phyloP scores from a whole-genome alignment of 2,888 invertebrate genomes.

The Ariolimax columbianus region DNA sequence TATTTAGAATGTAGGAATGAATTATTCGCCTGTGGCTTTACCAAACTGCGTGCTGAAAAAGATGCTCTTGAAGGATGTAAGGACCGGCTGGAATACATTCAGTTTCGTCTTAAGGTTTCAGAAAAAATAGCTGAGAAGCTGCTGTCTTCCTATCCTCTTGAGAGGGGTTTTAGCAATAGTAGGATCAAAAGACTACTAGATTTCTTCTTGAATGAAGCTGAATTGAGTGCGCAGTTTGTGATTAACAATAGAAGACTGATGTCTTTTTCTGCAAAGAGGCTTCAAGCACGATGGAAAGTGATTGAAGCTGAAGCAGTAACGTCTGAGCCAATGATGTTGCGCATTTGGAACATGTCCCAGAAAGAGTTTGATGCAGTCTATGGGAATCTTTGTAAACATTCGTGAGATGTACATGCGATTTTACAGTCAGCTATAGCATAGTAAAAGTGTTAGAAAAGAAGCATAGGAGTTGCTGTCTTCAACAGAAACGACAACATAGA shows the following conservation, averaged over 20 bases:
- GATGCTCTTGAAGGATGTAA: conserved; percentile 42
- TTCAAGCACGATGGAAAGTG: conserved; percentile 6
- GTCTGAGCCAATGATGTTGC: background rate
- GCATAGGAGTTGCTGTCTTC: too few relatives aligned
- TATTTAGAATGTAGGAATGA: conserved; percentile 39
- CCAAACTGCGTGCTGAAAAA: conserved; percentile 3
- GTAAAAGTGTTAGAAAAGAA: too few relatives aligned
- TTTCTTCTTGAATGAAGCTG: conserved; percentile 42
- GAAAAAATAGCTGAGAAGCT: background rate
- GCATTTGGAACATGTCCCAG: conserved; percentile 23
- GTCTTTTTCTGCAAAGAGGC: conserved; percentile 27
- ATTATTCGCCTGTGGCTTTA: background rate
- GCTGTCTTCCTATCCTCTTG: conserved; percentile 21
- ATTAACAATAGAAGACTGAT: conserved; percentile 14
- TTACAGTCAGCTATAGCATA: too few relatives aligned
- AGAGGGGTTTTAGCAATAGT: conserved; percentile 17
- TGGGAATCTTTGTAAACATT: background rate
- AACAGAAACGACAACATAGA: too few relatives aligned
- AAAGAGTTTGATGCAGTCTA: conserved; percentile 16
- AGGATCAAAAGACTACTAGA: conserved; percentile 20
- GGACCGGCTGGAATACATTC: conserved; percentile 31
- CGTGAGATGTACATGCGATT: background rate
- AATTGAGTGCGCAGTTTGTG: conserved; percentile 8
- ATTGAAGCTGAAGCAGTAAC: conserved; percentile 17
- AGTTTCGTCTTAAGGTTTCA: conserved; percentile 26